phyloP scores from a whole-genome alignment of 2,113 vertebrate species.

The Gambusia affinis region DNA sequence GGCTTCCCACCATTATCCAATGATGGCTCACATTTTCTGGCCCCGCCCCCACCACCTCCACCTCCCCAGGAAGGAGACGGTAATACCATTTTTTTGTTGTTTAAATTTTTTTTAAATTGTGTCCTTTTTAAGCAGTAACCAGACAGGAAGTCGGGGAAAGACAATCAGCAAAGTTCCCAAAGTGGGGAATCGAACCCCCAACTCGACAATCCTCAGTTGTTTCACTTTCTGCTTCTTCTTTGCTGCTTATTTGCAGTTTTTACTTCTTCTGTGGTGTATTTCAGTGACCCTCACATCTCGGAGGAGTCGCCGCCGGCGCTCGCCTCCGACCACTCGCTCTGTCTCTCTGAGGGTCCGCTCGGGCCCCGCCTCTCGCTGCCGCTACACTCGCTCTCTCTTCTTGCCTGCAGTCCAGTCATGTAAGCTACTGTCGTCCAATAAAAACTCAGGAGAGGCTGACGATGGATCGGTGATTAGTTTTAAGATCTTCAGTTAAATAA shows the following conservation, averaged over 20 bases:
- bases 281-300: constrained; percentile 50
- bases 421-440: constrained; percentile 53
- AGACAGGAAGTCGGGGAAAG: neutral
- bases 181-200: neutral
- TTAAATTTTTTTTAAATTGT: neutral
- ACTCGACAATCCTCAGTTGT: neutral
- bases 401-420: constrained; percentile 73
- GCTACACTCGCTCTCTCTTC: constrained; percentile 74
- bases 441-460: neutral
- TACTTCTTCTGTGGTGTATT: constrained; percentile 25
- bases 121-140: neutral
- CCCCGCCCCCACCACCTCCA: constrained; percentile 64
- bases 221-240: constrained; percentile 1
- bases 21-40: constrained; percentile 51
- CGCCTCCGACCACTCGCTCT: constrained; percentile 66
- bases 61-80: constrained; percentile 48
- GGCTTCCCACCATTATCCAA: constrained; percentile 33
- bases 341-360: constrained; percentile 76
- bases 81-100: constrained; percentile 6
- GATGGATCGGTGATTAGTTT: neutral
- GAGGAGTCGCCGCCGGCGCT: constrained; percentile 57
- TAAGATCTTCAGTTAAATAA: neutral
- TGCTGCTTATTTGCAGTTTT: neutral
- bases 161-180: neutral
- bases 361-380: constrained; percentile 67